A percentile compares a stretch with the other conserved stretches of the same genome.
phyloP scores from a whole-genome alignment of 2,113 vertebrate species.

The Seriola rivoliana region DNA sequence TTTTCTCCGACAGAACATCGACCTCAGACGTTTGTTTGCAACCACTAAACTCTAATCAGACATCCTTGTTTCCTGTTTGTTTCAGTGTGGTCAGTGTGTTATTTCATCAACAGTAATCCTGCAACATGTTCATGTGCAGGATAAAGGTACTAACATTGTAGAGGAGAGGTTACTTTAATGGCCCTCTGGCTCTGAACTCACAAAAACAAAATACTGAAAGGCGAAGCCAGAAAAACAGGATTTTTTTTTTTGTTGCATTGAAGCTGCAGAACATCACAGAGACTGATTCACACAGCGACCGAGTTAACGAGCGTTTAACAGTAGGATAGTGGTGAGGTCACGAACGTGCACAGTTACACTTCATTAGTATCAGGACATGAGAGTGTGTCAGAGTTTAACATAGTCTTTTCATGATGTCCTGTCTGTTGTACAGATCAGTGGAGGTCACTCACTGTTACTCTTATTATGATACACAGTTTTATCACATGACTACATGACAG shows the following conservation, averaged over 20 bases:
- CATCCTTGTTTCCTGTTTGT: too few relatives aligned
- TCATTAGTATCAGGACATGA: not conserved
- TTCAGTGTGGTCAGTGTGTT: too few relatives aligned
- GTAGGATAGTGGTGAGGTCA: not conserved
- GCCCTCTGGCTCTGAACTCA: too few relatives aligned
- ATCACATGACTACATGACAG: not conserved
- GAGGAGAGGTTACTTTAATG: too few relatives aligned
- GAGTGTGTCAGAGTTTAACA: not conserved
- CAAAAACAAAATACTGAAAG: not conserved
- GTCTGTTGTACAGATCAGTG: not conserved
- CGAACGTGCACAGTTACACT: not conserved
- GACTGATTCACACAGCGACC: not conserved
- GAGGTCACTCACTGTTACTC: too few relatives aligned
- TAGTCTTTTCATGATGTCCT: not conserved
- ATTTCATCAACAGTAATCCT: too few relatives aligned
- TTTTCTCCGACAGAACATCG: not conserved
- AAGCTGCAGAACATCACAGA: not conserved
- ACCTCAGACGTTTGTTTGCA: not conserved
- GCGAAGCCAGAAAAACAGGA: not conserved
- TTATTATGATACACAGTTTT: too few relatives aligned
- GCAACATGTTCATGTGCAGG: too few relatives aligned
- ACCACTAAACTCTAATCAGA: not conserved
- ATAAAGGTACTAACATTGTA: too few relatives aligned
- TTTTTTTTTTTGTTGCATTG: not conserved
- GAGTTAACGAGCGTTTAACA: not conserved